Evolutionary conservation across 2,113 vertebrate genomes (phyloP).

Genomic region (Rhea americana): DNA sequence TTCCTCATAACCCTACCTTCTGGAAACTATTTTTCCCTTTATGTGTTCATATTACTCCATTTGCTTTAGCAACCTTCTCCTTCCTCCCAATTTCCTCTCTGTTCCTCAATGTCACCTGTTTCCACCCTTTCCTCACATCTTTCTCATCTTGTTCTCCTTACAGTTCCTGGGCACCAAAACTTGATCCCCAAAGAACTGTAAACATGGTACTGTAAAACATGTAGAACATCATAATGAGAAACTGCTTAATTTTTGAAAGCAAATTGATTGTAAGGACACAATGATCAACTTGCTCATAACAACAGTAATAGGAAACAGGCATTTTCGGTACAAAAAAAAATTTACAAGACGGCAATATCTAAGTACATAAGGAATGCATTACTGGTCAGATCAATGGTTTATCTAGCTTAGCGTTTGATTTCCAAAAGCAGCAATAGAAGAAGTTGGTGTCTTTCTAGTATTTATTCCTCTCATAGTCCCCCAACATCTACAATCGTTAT

Average conservation of each 20-base stretch:
- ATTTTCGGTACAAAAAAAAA: neutral
- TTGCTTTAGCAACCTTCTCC: neutral
- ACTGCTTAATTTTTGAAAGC: neutral
- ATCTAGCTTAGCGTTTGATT: neutral
- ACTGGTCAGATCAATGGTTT: neutral
- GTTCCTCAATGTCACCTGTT: neutral
- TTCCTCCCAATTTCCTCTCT: neutral
- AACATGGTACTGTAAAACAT: too few species aligned
- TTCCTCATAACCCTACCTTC: neutral
- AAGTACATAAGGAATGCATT: neutral
- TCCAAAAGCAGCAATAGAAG: neutral
- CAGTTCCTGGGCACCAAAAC: neutral
- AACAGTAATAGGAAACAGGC: neutral
- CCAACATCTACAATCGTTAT: neutral
- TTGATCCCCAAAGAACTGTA: neutral
- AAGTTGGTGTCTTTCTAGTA: neutral
- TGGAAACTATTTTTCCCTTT: neutral
- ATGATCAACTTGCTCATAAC: neutral
- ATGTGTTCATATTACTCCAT: neutral
- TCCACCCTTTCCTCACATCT: neutral
- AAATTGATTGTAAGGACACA: neutral
- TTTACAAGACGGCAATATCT: neutral
- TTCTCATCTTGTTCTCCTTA: neutral
- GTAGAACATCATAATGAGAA: neutral
- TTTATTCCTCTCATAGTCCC: neutral